A percentile compares a stretch with the other conserved stretches of the same genome.
Conservation (phyloP, 1,140 invertebrate genomes). For the Brachionus rubens region DNA sequence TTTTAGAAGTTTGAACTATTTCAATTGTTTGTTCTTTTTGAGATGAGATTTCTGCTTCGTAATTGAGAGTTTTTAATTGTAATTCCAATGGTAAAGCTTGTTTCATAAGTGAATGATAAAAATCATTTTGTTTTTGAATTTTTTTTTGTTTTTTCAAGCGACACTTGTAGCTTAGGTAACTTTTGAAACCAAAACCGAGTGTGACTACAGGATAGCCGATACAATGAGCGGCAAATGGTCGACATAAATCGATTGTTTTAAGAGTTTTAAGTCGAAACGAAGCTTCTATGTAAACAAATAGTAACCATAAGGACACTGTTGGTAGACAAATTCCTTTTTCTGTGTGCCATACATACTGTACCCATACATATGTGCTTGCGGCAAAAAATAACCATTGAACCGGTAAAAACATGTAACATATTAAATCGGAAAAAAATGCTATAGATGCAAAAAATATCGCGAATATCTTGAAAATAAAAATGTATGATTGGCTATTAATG, state of each 20-base stretch:
- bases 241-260: constrained; percentile 84
- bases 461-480: constrained; percentile 74
- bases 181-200: constrained; percentile 91
- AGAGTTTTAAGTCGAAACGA: constrained; percentile 79
- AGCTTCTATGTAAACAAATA: constrained; percentile 92
- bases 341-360: constrained; percentile 96
- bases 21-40: neutral
- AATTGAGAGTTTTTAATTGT: constrained; percentile 12
- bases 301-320: constrained; percentile 85
- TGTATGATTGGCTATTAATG: constrained; percentile 45
- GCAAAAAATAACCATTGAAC: constrained; percentile 96
- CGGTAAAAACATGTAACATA: constrained; percentile 98
- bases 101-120: constrained; percentile 84
- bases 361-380: constrained; percentile 97
- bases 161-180: constrained; percentile 85
- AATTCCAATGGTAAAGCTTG: constrained; percentile 74
- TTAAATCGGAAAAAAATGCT: constrained; percentile 93
- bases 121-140: constrained; percentile 89
- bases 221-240: constrained; percentile 96
- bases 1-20: neutral
- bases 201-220: constrained; percentile 96
- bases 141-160: constrained; percentile 83
- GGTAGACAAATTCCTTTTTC: constrained; percentile 89
- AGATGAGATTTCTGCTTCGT: constrained; percentile 3
- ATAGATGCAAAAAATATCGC: constrained; percentile 97